phyloP scores from a whole-genome alignment of 2,888 invertebrate genomes.

The Pristionchus maxplancki region DNA sequence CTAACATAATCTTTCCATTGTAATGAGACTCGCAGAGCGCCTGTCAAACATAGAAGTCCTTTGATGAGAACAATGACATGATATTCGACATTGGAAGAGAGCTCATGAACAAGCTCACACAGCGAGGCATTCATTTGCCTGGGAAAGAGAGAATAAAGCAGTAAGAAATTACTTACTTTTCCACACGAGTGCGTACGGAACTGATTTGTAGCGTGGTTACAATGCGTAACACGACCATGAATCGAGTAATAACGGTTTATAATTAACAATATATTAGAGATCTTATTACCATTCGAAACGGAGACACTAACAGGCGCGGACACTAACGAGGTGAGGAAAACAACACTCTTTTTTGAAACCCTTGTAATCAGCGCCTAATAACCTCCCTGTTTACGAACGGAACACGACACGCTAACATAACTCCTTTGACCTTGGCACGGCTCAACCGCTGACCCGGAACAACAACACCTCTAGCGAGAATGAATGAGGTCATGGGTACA shows the following conservation, averaged over 20 bases:
- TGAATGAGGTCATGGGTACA: neutral
- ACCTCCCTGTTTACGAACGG: neutral
- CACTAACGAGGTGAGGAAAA: too few relatives aligned
- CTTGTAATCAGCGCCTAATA: too few relatives aligned
- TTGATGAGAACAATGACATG: neutral
- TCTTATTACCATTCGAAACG: too few relatives aligned
- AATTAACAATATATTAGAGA: neutral
- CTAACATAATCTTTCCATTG: neutral
- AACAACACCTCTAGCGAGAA: neutral
- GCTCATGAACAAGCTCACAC: neutral
- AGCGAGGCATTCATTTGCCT: neutral
- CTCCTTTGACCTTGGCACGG: neutral
- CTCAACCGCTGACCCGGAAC: neutral
- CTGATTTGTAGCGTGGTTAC: neutral
- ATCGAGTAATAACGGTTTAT: neutral
- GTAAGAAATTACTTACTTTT: neutral
- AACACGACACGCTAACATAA: neutral
- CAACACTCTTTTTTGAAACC: too few relatives aligned
- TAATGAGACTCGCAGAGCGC: neutral
- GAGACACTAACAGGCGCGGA: too few relatives aligned
- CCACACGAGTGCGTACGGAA: neutral
- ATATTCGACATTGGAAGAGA: neutral
- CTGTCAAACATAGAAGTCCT: neutral
- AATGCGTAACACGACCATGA: neutral
- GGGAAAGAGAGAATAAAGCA: neutral